Evolutionary conservation across 1,140 invertebrate genomes (phyloP), one percentile per base, ranked within the genome.

Genomic region (Plectrocnemia conspersa): DNA sequence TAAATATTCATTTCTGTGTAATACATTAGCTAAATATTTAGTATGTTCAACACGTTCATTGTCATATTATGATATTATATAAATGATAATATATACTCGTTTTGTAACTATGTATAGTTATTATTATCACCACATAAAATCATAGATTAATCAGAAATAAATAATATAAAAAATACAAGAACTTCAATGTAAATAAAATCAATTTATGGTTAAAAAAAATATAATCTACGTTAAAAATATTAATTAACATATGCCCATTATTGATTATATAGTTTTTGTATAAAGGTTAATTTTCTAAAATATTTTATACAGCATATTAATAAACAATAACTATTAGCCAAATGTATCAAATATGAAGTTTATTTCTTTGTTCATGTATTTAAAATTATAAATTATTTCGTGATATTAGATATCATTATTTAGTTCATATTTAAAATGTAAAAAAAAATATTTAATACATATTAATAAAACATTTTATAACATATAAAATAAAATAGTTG

Each of bases 331-430:
- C n/a, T n/a, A n/a, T n/a, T n/a, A n/a, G n/a, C n/a, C n/a, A n/a
- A n/a, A 45, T 2, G 10, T 24, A 16, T 24, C n/a, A 40, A 40
- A 45, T 24, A 13, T 45, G 25, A 18, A 19, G 25, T 25, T 45
- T 29, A 40, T 7, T 18, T 40, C 16, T 29, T 7, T 29, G n/a
- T n/a, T 7, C n/a, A 19, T 40, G 36, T 40, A 15, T 40, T 40
- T 5, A 36, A 36, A 36, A 36, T 29, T 6, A 29, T 29, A 6
- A 29, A 29, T n/a, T 29, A 29, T 7, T 29, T 29, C n/a, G 42
- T 45, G 42, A 45, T 45, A 45, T 45, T 25, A 45, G 29, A 27
- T 45, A 45, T 45, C 42, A 45, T 13, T 45, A 25, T 45, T 45
- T n/a, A n/a, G n/a, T n/a, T n/a, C n/a, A n/a, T n/a, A n/a, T n/a